These are phyloP conservation scores for Sinhomidia bicolor DNA, from an alignment of 2,888 invertebrate genomes.

Conservation along the genomic window DNA sequence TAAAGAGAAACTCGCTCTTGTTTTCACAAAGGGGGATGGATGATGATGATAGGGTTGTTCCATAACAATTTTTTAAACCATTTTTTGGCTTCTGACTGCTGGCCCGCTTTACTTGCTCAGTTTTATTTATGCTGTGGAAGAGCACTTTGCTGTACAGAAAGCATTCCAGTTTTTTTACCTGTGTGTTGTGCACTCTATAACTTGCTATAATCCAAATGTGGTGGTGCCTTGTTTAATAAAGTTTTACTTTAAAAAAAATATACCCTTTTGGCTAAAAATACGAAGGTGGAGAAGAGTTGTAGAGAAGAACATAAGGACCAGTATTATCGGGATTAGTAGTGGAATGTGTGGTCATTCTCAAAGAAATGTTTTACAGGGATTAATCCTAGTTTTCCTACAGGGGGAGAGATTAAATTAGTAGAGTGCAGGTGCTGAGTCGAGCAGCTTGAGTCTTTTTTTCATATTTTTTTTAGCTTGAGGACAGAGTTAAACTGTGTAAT, in stretches of 20 bases:
- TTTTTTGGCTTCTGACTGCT: constrained; percentile 56
- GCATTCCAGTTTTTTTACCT: constrained; percentile 1
- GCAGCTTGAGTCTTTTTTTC: constrained; percentile 2
- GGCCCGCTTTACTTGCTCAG: constrained; percentile 51
- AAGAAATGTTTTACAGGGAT: not conserved
- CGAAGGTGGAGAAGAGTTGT: not conserved
- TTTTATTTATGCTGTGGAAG: constrained; percentile 54
- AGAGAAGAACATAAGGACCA: too few species aligned
- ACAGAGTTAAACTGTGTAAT: constrained; percentile 53
- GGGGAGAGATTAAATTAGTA: constrained; percentile 6
- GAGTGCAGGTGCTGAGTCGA: constrained; percentile 30
- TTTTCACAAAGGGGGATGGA: too few species aligned
- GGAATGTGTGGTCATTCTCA: constrained; percentile 14
- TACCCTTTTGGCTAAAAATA: constrained; percentile 1
- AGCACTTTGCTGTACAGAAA: constrained; percentile 41
- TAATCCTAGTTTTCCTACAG: too few species aligned
- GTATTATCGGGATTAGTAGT: not conserved
- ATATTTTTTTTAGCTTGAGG: constrained; percentile 38
- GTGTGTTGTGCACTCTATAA: too few species aligned
- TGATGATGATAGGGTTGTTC: constrained; percentile 45
- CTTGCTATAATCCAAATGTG: too few species aligned
- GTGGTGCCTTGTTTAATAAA: not conserved
- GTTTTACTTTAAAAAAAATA: not conserved
- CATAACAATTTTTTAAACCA: not conserved
- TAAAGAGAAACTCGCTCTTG: constrained; percentile 26